Evolutionary conservation across 2,113 vertebrate genomes (phyloP), one percentile per base, ranked within the genome.

Genomic region (Cranoglanis bouderius): DNA sequence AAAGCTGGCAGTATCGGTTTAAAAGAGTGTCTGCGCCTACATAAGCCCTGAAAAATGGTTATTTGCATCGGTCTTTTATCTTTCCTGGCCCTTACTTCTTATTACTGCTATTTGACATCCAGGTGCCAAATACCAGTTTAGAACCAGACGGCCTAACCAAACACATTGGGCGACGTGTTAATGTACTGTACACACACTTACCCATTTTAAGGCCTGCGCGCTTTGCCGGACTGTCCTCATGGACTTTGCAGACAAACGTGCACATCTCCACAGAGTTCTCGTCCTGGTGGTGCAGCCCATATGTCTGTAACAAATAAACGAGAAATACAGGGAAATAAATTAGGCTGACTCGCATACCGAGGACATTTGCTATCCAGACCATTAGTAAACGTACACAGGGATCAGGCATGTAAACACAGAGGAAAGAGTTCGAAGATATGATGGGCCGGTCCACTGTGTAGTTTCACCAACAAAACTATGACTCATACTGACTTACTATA

Each of bases 221-320:
- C 63, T 97, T 97, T 2, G 98, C 98, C 0, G 98, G 97, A 90
- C 97, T 98, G 90, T 96, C 94, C 0, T 96, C 95, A 0, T 98
- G 97, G 89, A 99, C 97, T n/a, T 96, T 96, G 92, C 96, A 99
- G 90, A 99, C 97, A 70, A 99, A 99, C 1, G 98, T 99, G 93
- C 98, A 98, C 97, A 99, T 98, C 94, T 99, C 98, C 92, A 99
- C 97, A 0, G 96, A 95, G 94, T 98, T 97, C 86, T 97, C 96
- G 89, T 97, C 96, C 90, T 97, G 96, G 91, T 98, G 98, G 93
- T 99, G 98, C 88, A 99, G 95, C 53, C 98, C 98, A 0, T 99
- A 99, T 0, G 98, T 99, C 98, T 99, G 95, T 51, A 95, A 95
- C 0, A 88, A 92, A 43, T 87, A 74, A 57, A 82, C 63, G 32